Percentiles rank a stretch among this genome's conserved stretches.
Evolutionary conservation across 2,797 vertebrate genomes (phyloP).

Genomic region (Micrastur ruficollis): DNA sequence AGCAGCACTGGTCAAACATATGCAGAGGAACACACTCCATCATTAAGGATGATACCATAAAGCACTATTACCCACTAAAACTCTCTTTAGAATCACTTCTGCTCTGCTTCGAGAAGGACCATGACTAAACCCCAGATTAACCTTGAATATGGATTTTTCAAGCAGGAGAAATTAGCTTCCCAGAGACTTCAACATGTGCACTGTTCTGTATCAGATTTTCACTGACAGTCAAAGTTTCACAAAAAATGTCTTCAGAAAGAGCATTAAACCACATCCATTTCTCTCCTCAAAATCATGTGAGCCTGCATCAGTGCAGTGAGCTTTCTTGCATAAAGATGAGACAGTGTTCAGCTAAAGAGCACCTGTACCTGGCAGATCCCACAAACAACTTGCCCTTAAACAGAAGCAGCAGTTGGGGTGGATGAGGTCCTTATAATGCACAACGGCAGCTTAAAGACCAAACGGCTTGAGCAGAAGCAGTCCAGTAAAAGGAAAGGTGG

Average conservation of each 20-base stretch:
- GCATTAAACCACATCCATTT: not conserved
- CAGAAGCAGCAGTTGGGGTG: not conserved
- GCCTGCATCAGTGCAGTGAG: not conserved
- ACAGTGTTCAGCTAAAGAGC: not conserved
- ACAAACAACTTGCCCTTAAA: not conserved
- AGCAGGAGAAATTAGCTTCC: not conserved
- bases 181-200: not conserved
- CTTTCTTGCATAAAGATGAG: constrained; percentile 33
- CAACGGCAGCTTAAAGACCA: not conserved
- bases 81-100: not conserved
- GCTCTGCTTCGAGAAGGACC: not conserved
- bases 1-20: not conserved
- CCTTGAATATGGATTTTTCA: not conserved
- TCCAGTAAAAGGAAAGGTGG: not conserved
- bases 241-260: not conserved
- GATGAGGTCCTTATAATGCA: not conserved
- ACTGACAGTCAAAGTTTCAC: not conserved
- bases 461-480: not conserved
- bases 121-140: not conserved
- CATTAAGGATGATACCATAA: not conserved
- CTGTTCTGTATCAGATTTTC: not conserved
- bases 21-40: not conserved
- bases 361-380: not conserved
- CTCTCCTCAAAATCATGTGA: not conserved
- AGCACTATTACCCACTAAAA: not conserved